Base-by-base conservation (phyloP, 2,888 invertebrate species). In the Urechis unicinctus region DNA sequence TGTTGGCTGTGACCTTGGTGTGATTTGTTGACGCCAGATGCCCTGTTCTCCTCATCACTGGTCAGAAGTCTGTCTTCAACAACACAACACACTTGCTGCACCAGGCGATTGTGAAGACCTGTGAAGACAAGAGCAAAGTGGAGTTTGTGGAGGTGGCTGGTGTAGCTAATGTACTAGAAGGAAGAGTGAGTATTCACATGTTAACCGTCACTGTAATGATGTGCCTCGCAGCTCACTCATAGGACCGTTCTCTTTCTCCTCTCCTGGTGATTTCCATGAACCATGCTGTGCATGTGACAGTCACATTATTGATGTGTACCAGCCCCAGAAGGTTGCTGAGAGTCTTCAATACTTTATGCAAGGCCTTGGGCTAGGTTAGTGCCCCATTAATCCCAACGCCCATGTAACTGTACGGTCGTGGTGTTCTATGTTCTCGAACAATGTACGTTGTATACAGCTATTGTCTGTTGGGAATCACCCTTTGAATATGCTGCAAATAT, bases 311-410 rank as follows among this genome's bases (percentile, higher is more conserved):
- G 30, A 48, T 43, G 49, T n/a, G 3, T 52, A 61, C 42, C 82
- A 91, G 91, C 90, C 91, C 9, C 88, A 88, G 29, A 90, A 90
- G 77, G 85, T 91, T 57, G 87, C 90, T 29, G 89, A 91, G 71
- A 88, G 89, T 52, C 84, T 92, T 71, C 83, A 91, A 61, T 84
- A 91, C 55, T 90, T 92, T 82, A 88, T 89, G 80, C 91, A 92
- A 77, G 91, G 91, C 1, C 87, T 89, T 74, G 91, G 91, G 1
- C 80, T 86, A 61, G 82, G 79, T 79, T 63, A 70, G 77, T 69
- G 9, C 17, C 36, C 17, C 36, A 9, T 36, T n/a, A n/a, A n/a
- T n/a, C n/a, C n/a, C n/a, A n/a, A n/a, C n/a, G n/a, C n/a, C n/a
- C n/a, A n/a, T n/a, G n/a, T n/a, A n/a, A n/a, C n/a, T n/a, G n/a